Base-by-base conservation (phyloP, 2,888 invertebrate genomes). In the Drosophila cognata region DNA sequence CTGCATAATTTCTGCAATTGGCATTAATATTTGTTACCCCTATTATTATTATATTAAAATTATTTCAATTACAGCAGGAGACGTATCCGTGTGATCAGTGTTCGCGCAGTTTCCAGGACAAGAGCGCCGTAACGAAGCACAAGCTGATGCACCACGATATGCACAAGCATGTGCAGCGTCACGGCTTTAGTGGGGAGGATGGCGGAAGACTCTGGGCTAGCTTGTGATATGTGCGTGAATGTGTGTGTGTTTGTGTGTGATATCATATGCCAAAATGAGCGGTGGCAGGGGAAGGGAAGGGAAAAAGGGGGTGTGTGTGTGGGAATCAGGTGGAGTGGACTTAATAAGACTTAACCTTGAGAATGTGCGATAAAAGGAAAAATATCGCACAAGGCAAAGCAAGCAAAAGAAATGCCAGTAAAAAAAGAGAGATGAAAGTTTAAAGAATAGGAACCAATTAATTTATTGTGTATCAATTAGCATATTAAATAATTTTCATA, bases 101-200 rank as follows among this genome's bases (percentile, higher is more conserved):
- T 58, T 78, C 81, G 13, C 90, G 90, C 1, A 86, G 78, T 43
- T 89, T 86, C 58, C 83, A 82, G 64, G 84, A 86, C 68, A 89
- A 91, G 52, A 91, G 91, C 28, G 92, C 92, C 43, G 82, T 92
- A 0, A 84, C 90, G 7, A 88, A 89, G 36, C 92, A 92, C 63
- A 88, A 89, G 72, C 72, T 81, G 10, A 74, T 84, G 68, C 82
- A 75, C 41, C 90, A 91, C 58, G 89, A 86, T 35, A 77, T 77
- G 8, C 81, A 81, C n/a, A 84, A 88, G 46, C 92, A 92, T 62
- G 76, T 92, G 2, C 82, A 81, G n/a, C 82, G 91, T 0, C 91
- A 92, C 57, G 90, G 88, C 5, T 82, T 92, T 21, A 81, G 70
- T 1, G 82, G 86, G 1, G 66, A 85, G 4, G 82, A 88, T 46